These are phyloP conservation scores for Caenorhabditis panamensis DNA, from an alignment of 2,888 invertebrate species.

Conservation along the genomic window DNA sequence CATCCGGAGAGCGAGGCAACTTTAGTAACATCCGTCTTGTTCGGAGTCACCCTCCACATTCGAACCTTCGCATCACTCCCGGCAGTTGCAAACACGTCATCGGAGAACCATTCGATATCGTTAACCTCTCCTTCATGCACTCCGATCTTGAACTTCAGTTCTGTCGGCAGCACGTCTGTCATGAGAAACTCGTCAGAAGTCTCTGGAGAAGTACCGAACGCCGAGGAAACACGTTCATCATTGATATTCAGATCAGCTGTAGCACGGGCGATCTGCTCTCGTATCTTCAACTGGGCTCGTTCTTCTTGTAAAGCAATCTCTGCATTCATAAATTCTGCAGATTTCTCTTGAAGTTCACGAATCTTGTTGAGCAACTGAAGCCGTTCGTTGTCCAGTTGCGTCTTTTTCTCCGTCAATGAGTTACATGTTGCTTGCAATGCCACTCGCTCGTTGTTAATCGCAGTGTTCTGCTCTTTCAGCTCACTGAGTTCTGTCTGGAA, in stretches of 20 bases:
- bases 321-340: constrained; percentile 64
- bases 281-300: constrained; percentile 47
- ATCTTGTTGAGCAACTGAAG: constrained; percentile 89
- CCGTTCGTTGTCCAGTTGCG: constrained; percentile 95
- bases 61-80: constrained; percentile 97
- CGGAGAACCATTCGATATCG: constrained; percentile 93
- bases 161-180: constrained; percentile 56
- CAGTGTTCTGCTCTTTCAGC: constrained; percentile 26
- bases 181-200: constrained; percentile 49
- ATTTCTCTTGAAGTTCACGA: constrained; percentile 88
- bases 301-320: constrained; percentile 62
- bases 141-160: constrained; percentile 41
- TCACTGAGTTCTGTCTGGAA: constrained; percentile 26
- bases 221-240: constrained; percentile 21
- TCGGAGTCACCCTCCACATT: constrained; percentile 89
- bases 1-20: constrained; percentile 86
- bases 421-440: constrained; percentile 32
- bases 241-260: constrained; percentile 26
- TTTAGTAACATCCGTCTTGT: constrained; percentile 70
- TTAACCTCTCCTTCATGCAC: constrained; percentile 84
- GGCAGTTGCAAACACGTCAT: constrained; percentile 90
- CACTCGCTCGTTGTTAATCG: constrained; percentile 38
- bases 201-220: constrained; percentile 42
- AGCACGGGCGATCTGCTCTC: constrained; percentile 63
- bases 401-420: constrained; percentile 85